Evolutionary conservation across 2,797 vertebrate genomes (phyloP), one percentile per base, ranked within the genome.

Genomic region (Nannoperca australis): DNA sequence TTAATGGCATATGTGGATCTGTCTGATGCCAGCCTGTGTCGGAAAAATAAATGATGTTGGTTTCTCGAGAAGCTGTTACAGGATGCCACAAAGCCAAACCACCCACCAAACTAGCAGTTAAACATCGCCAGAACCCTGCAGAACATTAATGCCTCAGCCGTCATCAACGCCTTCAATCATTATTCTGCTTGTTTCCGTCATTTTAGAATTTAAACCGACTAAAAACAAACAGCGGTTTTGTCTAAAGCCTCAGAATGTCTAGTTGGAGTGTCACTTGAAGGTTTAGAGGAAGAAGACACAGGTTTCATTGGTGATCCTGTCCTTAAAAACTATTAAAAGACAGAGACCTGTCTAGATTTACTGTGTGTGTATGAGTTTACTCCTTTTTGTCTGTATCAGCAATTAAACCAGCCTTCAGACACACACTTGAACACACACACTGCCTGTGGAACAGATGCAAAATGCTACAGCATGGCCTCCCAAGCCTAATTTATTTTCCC

Each of bases 11-110:
- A 34, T 83, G 84, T 75, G 82, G 87, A 75, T 87, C 76, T 58
- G 83, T 73, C 84, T 90, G 87, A 85, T 89, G 86, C 90, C 87
- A 89, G 86, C 82, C 68, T 70, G 70, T 7, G 30, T 83, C 40
- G 89, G 91, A 91, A 92, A 93, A 94, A 78, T 81, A 89, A 93
- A 93, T 77, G 80, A 91, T 89, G 81, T 82, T 2, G 83, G 89
- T 89, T 89, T 89, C 83, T 85, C 27, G 47, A 75, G 79, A 64
- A 79, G 90, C 89, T 86, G 89, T 90, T 88, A 88, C 77, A 90
- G 89, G 88, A 86, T 85, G 84, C 91, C 92, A 66, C 87, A 86
- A 91, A 93, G 83, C 89, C 89, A 75, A 88, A 67, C 71, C 79
- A 51, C 90, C 79, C 85, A 62, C 81, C 88, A 88, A 92, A 91